Evolutionary conservation across 2,113 vertebrate species (phyloP), one percentile per base, ranked within the genome.

Genomic region (Patagioenas fasciata): DNA sequence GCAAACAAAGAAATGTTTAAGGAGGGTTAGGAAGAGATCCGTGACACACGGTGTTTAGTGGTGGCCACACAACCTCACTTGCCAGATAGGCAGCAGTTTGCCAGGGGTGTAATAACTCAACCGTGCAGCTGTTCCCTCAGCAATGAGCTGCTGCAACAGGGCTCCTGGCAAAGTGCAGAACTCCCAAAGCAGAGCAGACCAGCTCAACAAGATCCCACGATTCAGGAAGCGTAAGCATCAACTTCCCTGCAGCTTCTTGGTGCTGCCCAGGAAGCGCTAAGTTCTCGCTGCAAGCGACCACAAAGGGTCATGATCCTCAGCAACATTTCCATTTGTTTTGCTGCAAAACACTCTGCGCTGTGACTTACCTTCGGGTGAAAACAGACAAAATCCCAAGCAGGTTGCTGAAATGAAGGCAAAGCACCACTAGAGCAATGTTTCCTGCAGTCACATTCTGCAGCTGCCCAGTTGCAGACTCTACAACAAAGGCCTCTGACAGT

Each of bases 231-330:
- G 1, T 0, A 44, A 73, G 19, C 40, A 83, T 4, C 26, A 28
- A 17, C 42, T 34, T 42, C 21, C 47, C 74, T 26, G 47, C 40
- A 80, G 71, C 64, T 40, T 47, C 64, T 23, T 34, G 17, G 29
- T 38, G 48, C 70, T 34, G 16, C 10, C 15, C 75, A 53, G 34
- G 20, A 11, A 87, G 62, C 26, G 2, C 0, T 0, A 71, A 77
- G 21, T n/a, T 62, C n/a, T 53, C 24, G 48, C 15, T 15, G 21
- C 14, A n/a, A 29, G 26, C 0, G 0, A 65, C 16, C 34, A 29
- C 36, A 66, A 15, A 0, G 0, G 15, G 28, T 54, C 38, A 48
- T 70, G 51, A 54, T 6, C 50, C 40, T 80, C 26, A 21, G 56
- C 31, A 66, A 65, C 13, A 58, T 29, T 85, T 60, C 29, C 2